Percentiles rank a stretch among this genome's conserved stretches.
Conservation (phyloP, 2,113 vertebrate genomes). For the Caranx melampygus region DNA sequence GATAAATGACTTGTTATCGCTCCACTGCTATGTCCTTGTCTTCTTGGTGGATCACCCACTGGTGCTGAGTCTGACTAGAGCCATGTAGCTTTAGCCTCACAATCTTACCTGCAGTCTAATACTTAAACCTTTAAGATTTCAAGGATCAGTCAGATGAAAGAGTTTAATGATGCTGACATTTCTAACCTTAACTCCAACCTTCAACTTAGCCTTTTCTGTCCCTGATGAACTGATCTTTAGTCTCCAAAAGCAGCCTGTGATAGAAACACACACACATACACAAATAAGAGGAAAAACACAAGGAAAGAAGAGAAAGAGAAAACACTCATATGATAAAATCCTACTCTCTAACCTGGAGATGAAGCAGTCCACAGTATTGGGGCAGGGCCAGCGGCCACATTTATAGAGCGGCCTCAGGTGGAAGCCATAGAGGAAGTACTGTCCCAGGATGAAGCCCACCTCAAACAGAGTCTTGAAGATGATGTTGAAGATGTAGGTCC, state of each 20-base stretch:
- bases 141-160: too few relatives aligned
- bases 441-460: slow-evolving; percentile 94
- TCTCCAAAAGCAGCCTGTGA: too few relatives aligned
- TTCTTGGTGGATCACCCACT: background rate
- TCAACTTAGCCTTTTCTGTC: too few relatives aligned
- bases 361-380: slow-evolving; percentile 83
- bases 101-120: background rate
- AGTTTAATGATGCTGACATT: too few relatives aligned
- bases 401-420: slow-evolving; percentile 90
- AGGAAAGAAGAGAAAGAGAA: background rate
- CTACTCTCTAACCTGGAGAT: slow-evolving; percentile 76
- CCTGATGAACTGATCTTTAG: too few relatives aligned
- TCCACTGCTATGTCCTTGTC: background rate
- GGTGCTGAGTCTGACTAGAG: background rate
- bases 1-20: background rate
- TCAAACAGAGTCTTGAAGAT: slow-evolving; percentile 94
- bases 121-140: too few relatives aligned
- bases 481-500: slow-evolving; percentile 93
- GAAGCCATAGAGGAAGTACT: slow-evolving; percentile 94
- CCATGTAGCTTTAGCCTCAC: background rate
- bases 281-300: background rate
- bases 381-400: slow-evolving; percentile 88
- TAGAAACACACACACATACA: background rate
- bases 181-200: too few relatives aligned
- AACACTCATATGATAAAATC: background rate